Evolutionary conservation across 1,140 invertebrate species (phyloP).

Genomic region (Plodia interpunctella): DNA sequence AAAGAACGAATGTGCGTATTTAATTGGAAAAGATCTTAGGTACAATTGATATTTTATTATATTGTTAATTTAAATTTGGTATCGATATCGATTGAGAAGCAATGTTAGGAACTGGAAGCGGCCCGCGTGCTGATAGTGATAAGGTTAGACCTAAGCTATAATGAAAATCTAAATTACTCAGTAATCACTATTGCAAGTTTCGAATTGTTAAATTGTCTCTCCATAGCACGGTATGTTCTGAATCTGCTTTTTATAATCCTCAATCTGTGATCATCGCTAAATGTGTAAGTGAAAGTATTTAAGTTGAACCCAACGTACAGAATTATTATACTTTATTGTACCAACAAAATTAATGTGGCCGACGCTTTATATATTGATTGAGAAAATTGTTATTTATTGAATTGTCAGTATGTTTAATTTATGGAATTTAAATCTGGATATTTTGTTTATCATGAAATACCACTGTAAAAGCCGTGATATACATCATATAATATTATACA

Average conservation of each 20-base stretch:
- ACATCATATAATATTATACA: conserved; percentile 73
- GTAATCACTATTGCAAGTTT: conserved; percentile 72
- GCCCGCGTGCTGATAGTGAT: conserved; percentile 65
- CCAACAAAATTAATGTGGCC: conserved; percentile 61
- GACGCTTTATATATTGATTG: conserved; percentile 62
- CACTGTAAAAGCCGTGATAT: conserved; percentile 74
- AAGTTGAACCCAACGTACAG: conserved; percentile 54
- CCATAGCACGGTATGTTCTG: conserved; percentile 73
- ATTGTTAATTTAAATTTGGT: conserved; percentile 75
- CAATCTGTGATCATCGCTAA: conserved; percentile 76
- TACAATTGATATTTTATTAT: conserved; percentile 77
- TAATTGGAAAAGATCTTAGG: conserved; percentile 73
- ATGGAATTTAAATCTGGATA: conserved; percentile 69
- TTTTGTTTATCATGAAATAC: conserved; percentile 73
- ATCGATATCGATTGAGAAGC: conserved; percentile 73
- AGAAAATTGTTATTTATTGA: conserved; percentile 73
- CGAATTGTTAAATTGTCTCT: conserved; percentile 69
- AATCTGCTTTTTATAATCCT: conserved; percentile 75
- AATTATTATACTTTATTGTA: conserved; percentile 49
- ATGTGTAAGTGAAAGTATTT: conserved; percentile 67
- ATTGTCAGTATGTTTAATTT: conserved; percentile 70
- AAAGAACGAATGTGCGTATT: conserved; percentile 67
- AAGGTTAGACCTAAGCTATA: conserved; percentile 72
- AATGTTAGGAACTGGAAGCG: conserved; percentile 60
- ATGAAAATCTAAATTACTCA: conserved; percentile 73